A percentile compares a stretch with the other conserved stretches of the same genome.
These are phyloP conservation scores for Sinonovacula constricta DNA, from an alignment of 1,140 invertebrate genomes.

Conservation along the genomic window DNA sequence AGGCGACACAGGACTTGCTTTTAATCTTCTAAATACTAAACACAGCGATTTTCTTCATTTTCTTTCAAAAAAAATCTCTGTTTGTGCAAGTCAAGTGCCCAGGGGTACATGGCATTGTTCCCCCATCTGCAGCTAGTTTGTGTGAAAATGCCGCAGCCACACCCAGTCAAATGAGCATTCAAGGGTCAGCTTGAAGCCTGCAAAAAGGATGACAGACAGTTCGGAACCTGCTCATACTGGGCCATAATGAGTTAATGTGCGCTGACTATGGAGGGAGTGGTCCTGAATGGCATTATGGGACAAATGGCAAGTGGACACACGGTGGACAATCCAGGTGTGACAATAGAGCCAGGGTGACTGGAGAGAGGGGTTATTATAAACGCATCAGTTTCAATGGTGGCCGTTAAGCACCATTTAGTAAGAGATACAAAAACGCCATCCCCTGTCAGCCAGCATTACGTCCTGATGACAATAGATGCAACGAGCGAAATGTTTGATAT, in stretches of 20 bases:
- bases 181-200: constrained; percentile 29
- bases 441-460: constrained; percentile 49
- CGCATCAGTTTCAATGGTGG: constrained; percentile 46
- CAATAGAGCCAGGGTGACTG: constrained; percentile 19
- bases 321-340: constrained; percentile 25
- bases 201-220: constrained; percentile 18
- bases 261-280: constrained; percentile 32
- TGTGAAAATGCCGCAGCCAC: not conserved
- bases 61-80: too few species aligned
- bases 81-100: too few species aligned
- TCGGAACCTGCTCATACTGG: constrained; percentile 24
- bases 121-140: not conserved
- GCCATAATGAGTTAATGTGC: constrained; percentile 52
- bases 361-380: constrained; percentile 54
- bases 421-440: constrained; percentile 39
- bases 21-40: too few species aligned
- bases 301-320: constrained; percentile 45
- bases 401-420: constrained; percentile 50
- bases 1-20: too few species aligned
- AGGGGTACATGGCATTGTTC: too few species aligned
- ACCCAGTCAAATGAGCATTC: constrained; percentile 51
- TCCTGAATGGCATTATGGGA: constrained; percentile 47
- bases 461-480: constrained; percentile 45
- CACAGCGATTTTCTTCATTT: too few species aligned
- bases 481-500: too few species aligned